Evolutionary conservation across 2,888 invertebrate species (phyloP), one percentile per base, ranked within the genome.

Genomic region (Chouioia cunea): DNA sequence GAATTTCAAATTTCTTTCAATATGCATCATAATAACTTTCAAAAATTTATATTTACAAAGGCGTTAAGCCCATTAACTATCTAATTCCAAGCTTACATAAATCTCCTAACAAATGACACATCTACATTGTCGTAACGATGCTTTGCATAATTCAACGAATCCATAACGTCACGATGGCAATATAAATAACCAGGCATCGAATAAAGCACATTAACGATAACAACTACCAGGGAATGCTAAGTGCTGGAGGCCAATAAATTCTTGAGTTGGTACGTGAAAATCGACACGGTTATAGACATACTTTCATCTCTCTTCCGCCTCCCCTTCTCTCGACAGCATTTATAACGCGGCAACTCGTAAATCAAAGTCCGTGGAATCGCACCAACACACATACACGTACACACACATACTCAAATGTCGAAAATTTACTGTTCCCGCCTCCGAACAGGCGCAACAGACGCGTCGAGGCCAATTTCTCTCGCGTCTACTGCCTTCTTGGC

Each of bases 321-420:
- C 47, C 15, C 48, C 22, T 14, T 43, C 65, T 44, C 58, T 46
- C 14, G 3, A 18, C 8, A 43, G 60, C 54, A 67, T 67, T 67
- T 60, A 67, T 67, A 67, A 67, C 60, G 54, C 54, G n/a, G 36
- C 14, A 16, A 52, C n/a, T 44, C 50, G 67, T 67, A 67, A 67
- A 67, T 67, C 67, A 67, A 67, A 62, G 67, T 10, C 48, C 16
- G 48, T 54, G 54, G 62, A 67, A 67, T 67, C 60, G 53, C 67
- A 50, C 18, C 16, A 18, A n/a, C 18, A 48, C 6, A 18, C 3
- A 16, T 1, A 16, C 47, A 16, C 47, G 12, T 4, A n/a, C 16
- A 48, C 48, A 48, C 16, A n/a, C 48, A 48, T 15, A 48, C 48
- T 6, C 15, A 48, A 48, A 8, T 16, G 15, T 50, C 20, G 63